Evolutionary conservation across 2,888 invertebrate genomes (phyloP).

Genomic region (Neoaliturus tenellus): DNA sequence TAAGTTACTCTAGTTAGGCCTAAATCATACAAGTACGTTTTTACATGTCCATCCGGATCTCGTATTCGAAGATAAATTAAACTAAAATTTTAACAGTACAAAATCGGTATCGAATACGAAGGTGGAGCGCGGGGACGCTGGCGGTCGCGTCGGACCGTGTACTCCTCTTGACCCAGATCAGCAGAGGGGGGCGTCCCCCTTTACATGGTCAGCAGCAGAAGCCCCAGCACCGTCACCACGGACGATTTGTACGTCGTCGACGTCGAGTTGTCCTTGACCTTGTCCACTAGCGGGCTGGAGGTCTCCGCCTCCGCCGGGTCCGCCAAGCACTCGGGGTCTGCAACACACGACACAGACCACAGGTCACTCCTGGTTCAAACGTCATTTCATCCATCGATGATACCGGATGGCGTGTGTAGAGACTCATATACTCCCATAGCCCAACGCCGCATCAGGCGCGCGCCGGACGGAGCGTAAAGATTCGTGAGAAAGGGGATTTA

Average conservation of each 20-base stretch:
- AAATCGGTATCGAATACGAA: conserved; percentile 35
- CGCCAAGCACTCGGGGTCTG: conserved; percentile 31
- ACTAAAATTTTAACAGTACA: conserved; percentile 12
- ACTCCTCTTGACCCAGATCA: neutral
- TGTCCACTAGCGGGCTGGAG: conserved; percentile 24
- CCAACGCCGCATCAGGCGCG: too few relatives aligned
- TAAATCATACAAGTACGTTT: conserved; percentile 43
- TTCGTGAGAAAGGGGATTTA: too few relatives aligned
- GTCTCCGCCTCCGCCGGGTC: conserved; percentile 27
- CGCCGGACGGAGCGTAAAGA: too few relatives aligned
- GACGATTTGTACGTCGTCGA: neutral
- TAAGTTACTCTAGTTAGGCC: conserved; percentile 44
- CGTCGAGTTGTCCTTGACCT: neutral
- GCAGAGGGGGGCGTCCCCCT: neutral
- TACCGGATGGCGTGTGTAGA: too few relatives aligned
- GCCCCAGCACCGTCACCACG: neutral
- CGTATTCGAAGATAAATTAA: conserved; percentile 12
- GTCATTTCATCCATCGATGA: too few relatives aligned
- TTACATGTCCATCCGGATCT: conserved; percentile 28
- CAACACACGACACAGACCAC: neutral
- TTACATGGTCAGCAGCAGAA: conserved; percentile 14
- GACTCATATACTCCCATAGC: too few relatives aligned
- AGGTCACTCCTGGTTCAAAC: too few relatives aligned
- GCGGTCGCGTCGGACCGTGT: neutral
- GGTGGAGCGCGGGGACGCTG: neutral